These are phyloP conservation scores for Petroica traversi DNA, from an alignment of 2,113 vertebrate genomes.

Conservation along the genomic window DNA sequence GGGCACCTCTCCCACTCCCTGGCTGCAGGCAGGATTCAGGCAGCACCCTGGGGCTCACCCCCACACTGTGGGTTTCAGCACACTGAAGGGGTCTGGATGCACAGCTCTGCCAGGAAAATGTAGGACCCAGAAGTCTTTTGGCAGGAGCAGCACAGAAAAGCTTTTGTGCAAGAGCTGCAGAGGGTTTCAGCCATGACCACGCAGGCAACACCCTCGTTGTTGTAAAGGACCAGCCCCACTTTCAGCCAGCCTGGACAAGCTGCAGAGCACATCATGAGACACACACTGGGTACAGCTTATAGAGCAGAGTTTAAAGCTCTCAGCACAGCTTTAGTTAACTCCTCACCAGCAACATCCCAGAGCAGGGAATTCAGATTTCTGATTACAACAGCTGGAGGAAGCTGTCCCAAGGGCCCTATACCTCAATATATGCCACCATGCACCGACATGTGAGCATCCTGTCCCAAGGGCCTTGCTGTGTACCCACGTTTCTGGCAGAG, in stretches of 20 bases:
- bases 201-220: background rate
- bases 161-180: background rate
- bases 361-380: background rate
- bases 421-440: background rate
- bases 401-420: too few relatives aligned
- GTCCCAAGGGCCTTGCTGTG: background rate
- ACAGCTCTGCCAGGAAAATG: background rate
- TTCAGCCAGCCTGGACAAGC: background rate
- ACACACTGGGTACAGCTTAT: background rate
- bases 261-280: background rate
- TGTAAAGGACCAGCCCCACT: background rate
- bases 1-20: background rate
- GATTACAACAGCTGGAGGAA: background rate
- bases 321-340: background rate
- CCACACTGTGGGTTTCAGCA: rapidly evolving
- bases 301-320: background rate
- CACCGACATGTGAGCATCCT: background rate
- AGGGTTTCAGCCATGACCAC: background rate
- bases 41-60: background rate
- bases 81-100: background rate
- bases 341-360: background rate
- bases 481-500: background rate
- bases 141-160: background rate
- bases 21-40: background rate
- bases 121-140: background rate